Evolutionary conservation across 2,113 vertebrate genomes (phyloP).

Genomic region (Myrmophylax atrothorax): DNA sequence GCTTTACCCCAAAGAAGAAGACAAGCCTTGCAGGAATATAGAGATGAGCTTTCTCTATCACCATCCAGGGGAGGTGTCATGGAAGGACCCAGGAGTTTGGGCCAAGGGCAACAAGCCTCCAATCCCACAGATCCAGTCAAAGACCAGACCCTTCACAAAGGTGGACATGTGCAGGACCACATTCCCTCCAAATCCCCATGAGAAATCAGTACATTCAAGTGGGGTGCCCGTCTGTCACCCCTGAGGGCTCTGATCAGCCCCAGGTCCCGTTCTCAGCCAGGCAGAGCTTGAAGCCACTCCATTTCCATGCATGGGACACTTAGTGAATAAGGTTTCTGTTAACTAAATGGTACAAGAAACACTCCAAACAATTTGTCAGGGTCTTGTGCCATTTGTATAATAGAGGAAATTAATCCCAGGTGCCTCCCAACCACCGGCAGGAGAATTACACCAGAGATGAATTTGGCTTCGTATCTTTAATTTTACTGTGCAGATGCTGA

Average conservation of each 20-base stretch:
- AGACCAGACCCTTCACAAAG: background rate
- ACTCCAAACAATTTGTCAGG: background rate
- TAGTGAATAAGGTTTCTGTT: background rate
- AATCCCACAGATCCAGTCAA: background rate
- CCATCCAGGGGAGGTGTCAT: accelerated
- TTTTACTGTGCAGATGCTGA: background rate
- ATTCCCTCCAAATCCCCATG: background rate
- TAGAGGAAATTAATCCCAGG: conserved; percentile 37
- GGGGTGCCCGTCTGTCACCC: background rate
- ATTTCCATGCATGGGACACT: background rate
- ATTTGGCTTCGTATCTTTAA: conserved; percentile 15
- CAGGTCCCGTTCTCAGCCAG: background rate
- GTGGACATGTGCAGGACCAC: accelerated
- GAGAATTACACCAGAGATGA: conserved; percentile 21
- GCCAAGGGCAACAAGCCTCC: background rate
- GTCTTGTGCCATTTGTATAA: background rate
- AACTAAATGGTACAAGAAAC: background rate
- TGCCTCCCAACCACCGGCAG: background rate
- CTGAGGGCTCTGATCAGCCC: background rate
- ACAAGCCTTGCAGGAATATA: background rate
- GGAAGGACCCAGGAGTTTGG: accelerated
- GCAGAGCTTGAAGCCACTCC: accelerated
- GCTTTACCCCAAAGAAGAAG: background rate
- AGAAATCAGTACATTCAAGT: background rate
- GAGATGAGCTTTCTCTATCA: background rate